phyloP scores from a whole-genome alignment of 2,113 vertebrate species.

The Pterocles orientalis region DNA sequence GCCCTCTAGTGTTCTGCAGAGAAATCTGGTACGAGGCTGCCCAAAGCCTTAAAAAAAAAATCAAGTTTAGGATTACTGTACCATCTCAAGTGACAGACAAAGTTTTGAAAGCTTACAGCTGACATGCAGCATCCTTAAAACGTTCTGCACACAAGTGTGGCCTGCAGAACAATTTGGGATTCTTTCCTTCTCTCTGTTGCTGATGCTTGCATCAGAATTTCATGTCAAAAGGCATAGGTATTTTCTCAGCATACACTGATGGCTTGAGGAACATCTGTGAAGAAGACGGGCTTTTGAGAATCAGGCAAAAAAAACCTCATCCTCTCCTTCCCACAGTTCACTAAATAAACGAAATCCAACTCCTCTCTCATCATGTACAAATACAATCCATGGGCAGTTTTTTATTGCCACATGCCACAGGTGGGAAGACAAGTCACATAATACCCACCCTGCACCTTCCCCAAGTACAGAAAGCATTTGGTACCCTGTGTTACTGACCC shows the following conservation, averaged over 20 bases:
- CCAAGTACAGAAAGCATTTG: not conserved
- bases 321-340: not conserved
- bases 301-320: not conserved
- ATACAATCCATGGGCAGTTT: not conserved
- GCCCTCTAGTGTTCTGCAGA: slow-evolving; percentile 56
- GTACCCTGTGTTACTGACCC: not conserved
- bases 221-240: not conserved
- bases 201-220: not conserved
- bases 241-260: not conserved
- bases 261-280: not conserved
- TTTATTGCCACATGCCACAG: not conserved
- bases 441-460: not conserved
- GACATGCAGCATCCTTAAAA: not conserved
- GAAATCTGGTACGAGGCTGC: not conserved
- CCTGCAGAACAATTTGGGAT: not conserved
- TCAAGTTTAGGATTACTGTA: not conserved
- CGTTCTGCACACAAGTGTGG: not conserved
- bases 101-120: not conserved
- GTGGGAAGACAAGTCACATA: not conserved
- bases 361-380: not conserved
- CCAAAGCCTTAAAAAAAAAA: not conserved
- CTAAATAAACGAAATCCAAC: not conserved
- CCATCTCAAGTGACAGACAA: not conserved
- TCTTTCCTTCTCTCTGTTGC: not conserved
- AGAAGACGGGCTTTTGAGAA: not conserved